A percentile compares a stretch with the other conserved stretches of the same genome.
These are phyloP conservation scores for Leptinotarsa texana DNA, from an alignment of 1,140 invertebrate species.

Conservation along the genomic window DNA sequence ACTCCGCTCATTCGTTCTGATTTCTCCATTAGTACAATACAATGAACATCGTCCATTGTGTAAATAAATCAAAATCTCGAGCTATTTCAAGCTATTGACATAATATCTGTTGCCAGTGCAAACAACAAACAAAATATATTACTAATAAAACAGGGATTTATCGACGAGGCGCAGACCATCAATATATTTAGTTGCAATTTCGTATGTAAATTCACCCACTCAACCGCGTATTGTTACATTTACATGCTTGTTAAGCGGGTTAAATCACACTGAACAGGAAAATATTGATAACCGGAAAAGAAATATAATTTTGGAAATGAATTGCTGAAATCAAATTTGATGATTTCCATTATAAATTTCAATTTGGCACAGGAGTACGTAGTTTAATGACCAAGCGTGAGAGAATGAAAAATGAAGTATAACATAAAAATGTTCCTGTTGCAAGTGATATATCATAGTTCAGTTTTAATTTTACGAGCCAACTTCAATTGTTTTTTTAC, in stretches of 20 bases:
- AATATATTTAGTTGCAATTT: slow-evolving; percentile 6
- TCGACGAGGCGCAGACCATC: neutral
- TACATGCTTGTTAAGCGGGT: neutral
- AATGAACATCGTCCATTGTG: neutral
- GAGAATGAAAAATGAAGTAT: too few species aligned
- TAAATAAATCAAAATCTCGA: neutral
- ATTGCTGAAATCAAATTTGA: too few species aligned
- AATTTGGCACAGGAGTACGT: too few species aligned
- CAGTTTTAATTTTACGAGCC: too few species aligned
- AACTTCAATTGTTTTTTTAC: too few species aligned
- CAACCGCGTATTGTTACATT: slow-evolving; percentile 6
- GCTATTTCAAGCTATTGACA: neutral
- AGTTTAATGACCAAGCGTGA: too few species aligned
- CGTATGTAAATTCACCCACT: neutral
- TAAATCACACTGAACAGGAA: neutral
- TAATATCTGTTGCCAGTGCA: neutral
- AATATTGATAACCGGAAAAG: neutral
- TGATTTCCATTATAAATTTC: too few species aligned
- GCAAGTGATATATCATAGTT: too few species aligned
- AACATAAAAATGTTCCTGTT: too few species aligned
- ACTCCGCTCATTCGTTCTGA: neutral
- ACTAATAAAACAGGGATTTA: neutral
- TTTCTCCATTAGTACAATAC: neutral
- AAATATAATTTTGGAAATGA: too few species aligned
- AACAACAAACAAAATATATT: slow-evolving; percentile 4